Conservation (phyloP, 2,888 invertebrate species). For the Coelogynopora nodosa region DNA sequence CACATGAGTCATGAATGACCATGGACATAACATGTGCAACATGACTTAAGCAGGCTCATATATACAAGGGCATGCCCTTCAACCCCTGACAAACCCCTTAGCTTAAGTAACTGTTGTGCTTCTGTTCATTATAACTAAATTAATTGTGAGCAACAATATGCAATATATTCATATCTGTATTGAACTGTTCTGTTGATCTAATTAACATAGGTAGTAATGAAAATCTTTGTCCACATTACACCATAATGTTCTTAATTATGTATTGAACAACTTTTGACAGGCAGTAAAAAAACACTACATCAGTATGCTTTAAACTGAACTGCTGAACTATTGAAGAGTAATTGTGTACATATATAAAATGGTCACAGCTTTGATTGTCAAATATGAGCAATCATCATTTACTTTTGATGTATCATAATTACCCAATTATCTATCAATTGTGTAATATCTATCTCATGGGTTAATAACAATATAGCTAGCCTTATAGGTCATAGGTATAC, state of each 20-base stretch:
- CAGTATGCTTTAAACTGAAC: not conserved
- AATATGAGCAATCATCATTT: not conserved
- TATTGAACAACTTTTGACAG: not conserved
- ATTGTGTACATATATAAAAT: slow-evolving; percentile 31
- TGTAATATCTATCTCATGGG: not conserved
- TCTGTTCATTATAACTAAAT: not conserved
- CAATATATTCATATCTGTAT: slow-evolving; percentile 31
- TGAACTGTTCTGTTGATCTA: slow-evolving; percentile 17
- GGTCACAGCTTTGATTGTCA: slow-evolving; percentile 5
- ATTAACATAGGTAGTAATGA: not conserved
- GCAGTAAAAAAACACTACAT: not conserved
- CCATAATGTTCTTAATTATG: not conserved
- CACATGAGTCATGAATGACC: too few species aligned
- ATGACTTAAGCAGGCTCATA: too few species aligned
- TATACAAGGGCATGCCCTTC: too few species aligned
- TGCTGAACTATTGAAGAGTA: slow-evolving; percentile 16
- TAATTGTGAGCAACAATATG: not conserved
- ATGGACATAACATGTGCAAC: too few species aligned
- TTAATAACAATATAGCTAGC: not conserved
- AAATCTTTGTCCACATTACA: slow-evolving; percentile 15
- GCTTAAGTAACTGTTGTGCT: slow-evolving; percentile 2
- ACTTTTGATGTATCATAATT: slow-evolving; percentile 24
- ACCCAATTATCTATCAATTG: not conserved
- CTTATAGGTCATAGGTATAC: too few species aligned
- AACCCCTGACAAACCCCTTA: not conserved